Evolutionary conservation across 2,113 vertebrate species (phyloP).

Genomic region (Etheostoma spectabile): DNA sequence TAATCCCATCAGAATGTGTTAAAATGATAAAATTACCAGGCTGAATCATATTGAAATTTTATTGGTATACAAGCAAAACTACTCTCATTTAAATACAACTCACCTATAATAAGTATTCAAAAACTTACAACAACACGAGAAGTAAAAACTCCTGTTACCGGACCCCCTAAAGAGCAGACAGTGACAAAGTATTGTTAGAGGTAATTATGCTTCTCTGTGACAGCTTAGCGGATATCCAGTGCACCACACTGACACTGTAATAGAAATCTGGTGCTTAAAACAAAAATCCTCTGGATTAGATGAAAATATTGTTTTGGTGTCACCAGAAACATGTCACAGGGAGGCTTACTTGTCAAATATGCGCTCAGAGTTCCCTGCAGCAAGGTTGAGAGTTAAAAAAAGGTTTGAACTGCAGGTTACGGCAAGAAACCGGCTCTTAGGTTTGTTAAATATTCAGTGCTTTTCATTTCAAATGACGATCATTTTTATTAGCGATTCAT

Average conservation of each 20-base stretch:
- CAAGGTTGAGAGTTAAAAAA: background rate
- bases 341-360: background rate
- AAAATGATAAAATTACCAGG: background rate
- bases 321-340: constrained; percentile 3
- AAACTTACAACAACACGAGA: background rate
- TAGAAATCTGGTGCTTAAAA: constrained; percentile 22
- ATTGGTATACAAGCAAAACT: background rate
- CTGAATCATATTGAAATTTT: background rate
- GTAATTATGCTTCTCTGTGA: constrained; percentile 19
- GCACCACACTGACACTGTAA: constrained; percentile 19
- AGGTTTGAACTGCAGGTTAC: background rate
- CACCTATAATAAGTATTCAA: no score
- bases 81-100: background rate
- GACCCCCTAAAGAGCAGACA: background rate
- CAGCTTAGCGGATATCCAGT: constrained; percentile 9
- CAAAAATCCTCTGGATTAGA: constrained; percentile 5
- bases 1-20: background rate
- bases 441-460: no score
- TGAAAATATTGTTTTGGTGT: constrained; percentile 17
- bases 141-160: background rate
- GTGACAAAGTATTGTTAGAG: constrained; percentile 13
- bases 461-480: background rate
- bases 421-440: background rate
- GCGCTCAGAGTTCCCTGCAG: background rate
- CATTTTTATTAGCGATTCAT: background rate